Evolutionary conservation across 2,797 vertebrate genomes (phyloP).

Genomic region (Paguma larvata): DNA sequence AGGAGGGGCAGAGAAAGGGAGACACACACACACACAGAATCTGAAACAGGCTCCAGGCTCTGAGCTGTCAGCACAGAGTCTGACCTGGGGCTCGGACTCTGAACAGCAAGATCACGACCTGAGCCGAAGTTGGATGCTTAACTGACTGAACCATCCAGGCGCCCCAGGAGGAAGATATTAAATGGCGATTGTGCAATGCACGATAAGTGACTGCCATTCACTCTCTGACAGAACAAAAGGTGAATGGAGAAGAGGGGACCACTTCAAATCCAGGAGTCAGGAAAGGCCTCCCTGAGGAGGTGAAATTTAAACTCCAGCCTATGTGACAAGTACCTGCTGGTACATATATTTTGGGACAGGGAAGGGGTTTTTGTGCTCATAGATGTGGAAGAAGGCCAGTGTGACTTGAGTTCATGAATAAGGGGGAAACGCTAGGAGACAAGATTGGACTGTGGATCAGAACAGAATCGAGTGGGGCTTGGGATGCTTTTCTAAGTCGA

Average conservation of each 20-base stretch:
- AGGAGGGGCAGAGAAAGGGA: too few relatives aligned
- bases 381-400: background rate
- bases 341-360: background rate
- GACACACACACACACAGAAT: too few relatives aligned
- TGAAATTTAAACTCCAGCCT: background rate
- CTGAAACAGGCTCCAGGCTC: too few relatives aligned
- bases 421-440: background rate
- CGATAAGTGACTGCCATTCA: background rate
- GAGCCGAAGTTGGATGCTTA: too few relatives aligned
- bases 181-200: background rate
- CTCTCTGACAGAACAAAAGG: background rate
- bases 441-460: background rate
- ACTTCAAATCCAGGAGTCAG: background rate
- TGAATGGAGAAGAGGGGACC: background rate
- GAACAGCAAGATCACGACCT: too few relatives aligned
- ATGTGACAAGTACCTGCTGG: background rate
- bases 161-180: background rate
- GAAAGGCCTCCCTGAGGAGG: background rate
- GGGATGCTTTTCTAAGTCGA: conserved; percentile 36
- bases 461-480: background rate
- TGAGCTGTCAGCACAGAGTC: too few relatives aligned
- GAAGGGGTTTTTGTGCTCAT: background rate
- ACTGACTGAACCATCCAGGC: too few relatives aligned
- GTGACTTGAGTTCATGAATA: background rate
- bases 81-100: too few relatives aligned